These are phyloP conservation scores for Andrena fulva DNA, from an alignment of 2,888 invertebrate genomes.

Conservation along the genomic window DNA sequence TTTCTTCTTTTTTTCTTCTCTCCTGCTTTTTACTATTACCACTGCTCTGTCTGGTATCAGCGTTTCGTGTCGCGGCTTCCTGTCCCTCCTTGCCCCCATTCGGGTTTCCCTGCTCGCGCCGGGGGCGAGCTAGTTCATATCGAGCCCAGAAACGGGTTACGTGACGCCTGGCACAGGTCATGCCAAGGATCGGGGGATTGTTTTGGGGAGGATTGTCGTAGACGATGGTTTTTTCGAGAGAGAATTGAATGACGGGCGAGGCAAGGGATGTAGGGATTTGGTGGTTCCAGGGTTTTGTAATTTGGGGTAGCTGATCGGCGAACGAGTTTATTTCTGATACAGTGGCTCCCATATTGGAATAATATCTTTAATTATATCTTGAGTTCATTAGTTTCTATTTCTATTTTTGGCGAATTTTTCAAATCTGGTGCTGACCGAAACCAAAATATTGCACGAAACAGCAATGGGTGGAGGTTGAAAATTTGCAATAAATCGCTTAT, in stretches of 20 bases:
- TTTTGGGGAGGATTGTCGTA: not conserved
- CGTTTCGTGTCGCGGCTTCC: slow-evolving; percentile 42
- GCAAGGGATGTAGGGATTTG: not conserved
- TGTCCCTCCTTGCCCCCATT: not conserved
- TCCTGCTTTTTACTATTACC: slow-evolving; percentile 37
- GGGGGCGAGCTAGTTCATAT: slow-evolving; percentile 14
- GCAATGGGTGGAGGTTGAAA: no score
- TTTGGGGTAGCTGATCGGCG: not conserved
- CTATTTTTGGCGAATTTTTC: no score
- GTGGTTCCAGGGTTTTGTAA: no score
- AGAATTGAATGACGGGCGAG: not conserved
- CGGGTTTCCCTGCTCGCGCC: not conserved
- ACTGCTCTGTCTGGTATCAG: slow-evolving; percentile 44
- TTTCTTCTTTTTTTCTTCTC: slow-evolving; percentile 1
- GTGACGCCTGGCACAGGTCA: slow-evolving; percentile 17
- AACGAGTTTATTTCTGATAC: not conserved
- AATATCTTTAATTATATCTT: not conserved
- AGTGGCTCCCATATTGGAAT: not conserved
- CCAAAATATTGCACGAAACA: no score
- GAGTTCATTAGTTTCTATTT: no score
- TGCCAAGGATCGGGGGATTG: not conserved
- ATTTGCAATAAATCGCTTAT: no score
- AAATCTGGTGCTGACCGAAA: no score
- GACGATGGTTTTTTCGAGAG: not conserved
- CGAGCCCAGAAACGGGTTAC: slow-evolving; percentile 25